Conservation (phyloP, 2,888 invertebrate genomes). For the Drepana falcataria region DNA sequence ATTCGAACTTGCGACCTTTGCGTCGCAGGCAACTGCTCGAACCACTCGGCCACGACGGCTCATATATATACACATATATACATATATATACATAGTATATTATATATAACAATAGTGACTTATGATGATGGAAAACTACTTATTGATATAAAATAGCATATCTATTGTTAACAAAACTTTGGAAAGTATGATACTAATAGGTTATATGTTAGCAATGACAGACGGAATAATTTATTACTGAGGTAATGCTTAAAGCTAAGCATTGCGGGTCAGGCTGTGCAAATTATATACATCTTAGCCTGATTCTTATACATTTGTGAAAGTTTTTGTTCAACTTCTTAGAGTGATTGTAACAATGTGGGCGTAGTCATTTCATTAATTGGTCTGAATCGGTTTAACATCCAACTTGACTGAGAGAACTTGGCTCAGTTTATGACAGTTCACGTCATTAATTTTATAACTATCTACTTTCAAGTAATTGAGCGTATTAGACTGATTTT, state of each 20-base stretch:
- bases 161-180: too few relatives aligned
- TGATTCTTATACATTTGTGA: conserved; percentile 22
- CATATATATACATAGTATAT: too few relatives aligned
- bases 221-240: neutral
- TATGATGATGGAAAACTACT: too few relatives aligned
- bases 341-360: neutral
- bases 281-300: conserved; percentile 16
- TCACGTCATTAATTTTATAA: neutral
- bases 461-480: neutral
- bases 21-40: too few relatives aligned
- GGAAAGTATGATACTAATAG: too few relatives aligned
- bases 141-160: too few relatives aligned
- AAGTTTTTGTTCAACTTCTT: neutral
- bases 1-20: too few relatives aligned
- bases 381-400: neutral
- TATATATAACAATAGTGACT: too few relatives aligned
- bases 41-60: too few relatives aligned
- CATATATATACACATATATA: too few relatives aligned
- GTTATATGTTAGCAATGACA: neutral
- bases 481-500: neutral
- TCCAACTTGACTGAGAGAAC: neutral
- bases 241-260: neutral
- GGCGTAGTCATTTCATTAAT: neutral
- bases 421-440: neutral
- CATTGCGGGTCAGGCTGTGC: neutral